Evolutionary conservation across 2,797 vertebrate genomes (phyloP).

Genomic region (Sciurus carolinensis): DNA sequence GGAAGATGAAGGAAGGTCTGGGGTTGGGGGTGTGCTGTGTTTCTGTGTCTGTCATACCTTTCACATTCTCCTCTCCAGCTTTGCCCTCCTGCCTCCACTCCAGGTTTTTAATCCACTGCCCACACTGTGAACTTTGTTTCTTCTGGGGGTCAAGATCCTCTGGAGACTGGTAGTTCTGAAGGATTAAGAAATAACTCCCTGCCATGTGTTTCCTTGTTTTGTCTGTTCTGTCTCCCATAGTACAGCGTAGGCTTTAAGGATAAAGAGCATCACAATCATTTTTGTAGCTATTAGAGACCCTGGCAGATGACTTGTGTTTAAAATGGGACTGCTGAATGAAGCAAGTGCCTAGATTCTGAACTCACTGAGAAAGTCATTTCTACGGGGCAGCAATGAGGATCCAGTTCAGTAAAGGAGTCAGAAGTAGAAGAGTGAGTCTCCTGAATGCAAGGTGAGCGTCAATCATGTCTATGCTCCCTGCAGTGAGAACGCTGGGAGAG

Average conservation of each 20-base stretch:
- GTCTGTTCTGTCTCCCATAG: background rate
- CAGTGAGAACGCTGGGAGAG: background rate
- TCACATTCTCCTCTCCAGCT: no score
- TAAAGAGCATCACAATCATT: background rate
- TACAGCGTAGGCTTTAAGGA: background rate
- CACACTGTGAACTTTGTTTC: background rate
- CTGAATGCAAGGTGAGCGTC: background rate
- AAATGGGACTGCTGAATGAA: background rate
- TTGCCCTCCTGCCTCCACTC: background rate
- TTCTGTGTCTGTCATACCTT: rapidly evolving
- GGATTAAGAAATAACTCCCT: background rate
- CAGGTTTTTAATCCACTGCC: background rate
- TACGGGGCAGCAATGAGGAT: background rate
- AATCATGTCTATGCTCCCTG: background rate
- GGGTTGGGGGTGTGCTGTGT: background rate
- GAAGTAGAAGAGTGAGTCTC: background rate
- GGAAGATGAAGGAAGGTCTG: background rate
- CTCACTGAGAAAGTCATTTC: constrained; percentile 1
- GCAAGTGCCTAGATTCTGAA: background rate
- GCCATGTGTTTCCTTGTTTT: background rate
- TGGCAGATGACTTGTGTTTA: background rate
- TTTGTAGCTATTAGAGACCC: background rate
- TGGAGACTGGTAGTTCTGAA: background rate
- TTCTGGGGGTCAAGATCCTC: background rate
- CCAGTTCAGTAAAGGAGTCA: background rate